Evolutionary conservation across 2,888 invertebrate species (phyloP).

Genomic region (Oxystoma pomonae): DNA sequence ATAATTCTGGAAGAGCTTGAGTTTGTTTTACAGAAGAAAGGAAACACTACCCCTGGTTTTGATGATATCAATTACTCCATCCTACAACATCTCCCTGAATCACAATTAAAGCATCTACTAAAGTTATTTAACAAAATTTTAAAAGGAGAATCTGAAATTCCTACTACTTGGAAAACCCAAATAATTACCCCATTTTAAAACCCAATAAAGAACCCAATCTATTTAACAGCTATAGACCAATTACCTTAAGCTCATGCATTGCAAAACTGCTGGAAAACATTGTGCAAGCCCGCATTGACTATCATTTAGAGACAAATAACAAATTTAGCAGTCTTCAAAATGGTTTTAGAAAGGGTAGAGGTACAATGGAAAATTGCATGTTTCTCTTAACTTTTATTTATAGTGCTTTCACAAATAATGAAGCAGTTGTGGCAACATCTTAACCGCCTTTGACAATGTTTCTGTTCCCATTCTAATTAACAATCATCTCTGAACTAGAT

Average conservation of each 20-base stretch:
- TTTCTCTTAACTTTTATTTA: background rate
- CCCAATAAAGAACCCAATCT: background rate
- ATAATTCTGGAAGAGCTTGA: background rate
- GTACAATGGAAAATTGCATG: slow-evolving; percentile 2
- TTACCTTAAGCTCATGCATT: background rate
- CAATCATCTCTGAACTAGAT: too few relatives aligned
- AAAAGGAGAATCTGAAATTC: background rate
- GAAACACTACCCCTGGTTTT: background rate
- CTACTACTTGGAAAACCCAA: background rate
- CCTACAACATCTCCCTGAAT: background rate
- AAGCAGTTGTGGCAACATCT: slow-evolving; percentile 3
- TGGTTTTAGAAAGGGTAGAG: slow-evolving; percentile 2
- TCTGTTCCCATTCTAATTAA: background rate
- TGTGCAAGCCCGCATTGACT: background rate
- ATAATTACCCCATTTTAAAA: background rate
- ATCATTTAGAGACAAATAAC: background rate
- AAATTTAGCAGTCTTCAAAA: background rate
- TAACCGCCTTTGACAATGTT: slow-evolving; percentile 6
- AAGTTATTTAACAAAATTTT: background rate
- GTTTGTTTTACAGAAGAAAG: slow-evolving; percentile 2
- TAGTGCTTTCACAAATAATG: background rate
- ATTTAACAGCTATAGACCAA: slow-evolving; percentile 2
- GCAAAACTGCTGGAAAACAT: background rate
- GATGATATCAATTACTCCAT: slow-evolving; percentile 2
- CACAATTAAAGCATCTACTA: background rate